These are phyloP conservation scores for Circaetus gallicus DNA, from an alignment of 2,113 vertebrate species.

Conservation along the genomic window DNA sequence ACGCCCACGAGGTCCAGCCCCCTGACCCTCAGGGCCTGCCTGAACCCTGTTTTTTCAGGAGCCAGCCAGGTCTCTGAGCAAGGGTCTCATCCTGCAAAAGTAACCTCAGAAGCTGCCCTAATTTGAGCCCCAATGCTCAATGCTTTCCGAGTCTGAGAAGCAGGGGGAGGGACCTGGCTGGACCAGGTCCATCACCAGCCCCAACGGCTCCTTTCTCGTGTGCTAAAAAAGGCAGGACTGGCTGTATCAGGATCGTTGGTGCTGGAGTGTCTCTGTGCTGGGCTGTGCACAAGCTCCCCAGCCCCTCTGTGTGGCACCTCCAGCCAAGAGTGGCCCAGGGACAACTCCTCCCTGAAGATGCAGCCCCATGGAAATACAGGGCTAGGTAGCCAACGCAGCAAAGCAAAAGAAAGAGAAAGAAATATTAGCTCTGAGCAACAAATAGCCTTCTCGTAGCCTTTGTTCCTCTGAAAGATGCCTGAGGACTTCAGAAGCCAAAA, in stretches of 20 bases:
- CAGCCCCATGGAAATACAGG: not conserved
- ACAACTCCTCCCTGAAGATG: not conserved
- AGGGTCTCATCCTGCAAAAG: not conserved
- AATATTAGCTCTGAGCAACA: not conserved
- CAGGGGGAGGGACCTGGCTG: not conserved
- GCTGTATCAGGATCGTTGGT: not conserved
- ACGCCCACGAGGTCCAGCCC: fast-evolving
- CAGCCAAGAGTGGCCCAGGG: not conserved
- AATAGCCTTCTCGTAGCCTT: not conserved
- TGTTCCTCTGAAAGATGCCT: not conserved
- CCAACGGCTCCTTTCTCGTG: not conserved
- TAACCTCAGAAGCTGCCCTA: not conserved
- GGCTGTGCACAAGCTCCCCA: not conserved
- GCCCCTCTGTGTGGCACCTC: not conserved
- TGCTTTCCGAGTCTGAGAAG: not conserved
- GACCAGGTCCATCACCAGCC: not conserved
- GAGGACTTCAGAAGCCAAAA: not conserved
- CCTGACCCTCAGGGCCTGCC: fast-evolving
- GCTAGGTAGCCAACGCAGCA: not conserved
- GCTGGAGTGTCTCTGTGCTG: not conserved
- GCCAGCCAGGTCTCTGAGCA: not conserved
- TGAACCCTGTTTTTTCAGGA: not conserved
- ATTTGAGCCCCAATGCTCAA: not conserved
- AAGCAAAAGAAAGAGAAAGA: not conserved
- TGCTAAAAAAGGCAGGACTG: not conserved